A percentile compares a stretch with the other conserved stretches of the same genome.
Conservation (phyloP, 2,113 vertebrate species). For the Actinemys pallida region DNA sequence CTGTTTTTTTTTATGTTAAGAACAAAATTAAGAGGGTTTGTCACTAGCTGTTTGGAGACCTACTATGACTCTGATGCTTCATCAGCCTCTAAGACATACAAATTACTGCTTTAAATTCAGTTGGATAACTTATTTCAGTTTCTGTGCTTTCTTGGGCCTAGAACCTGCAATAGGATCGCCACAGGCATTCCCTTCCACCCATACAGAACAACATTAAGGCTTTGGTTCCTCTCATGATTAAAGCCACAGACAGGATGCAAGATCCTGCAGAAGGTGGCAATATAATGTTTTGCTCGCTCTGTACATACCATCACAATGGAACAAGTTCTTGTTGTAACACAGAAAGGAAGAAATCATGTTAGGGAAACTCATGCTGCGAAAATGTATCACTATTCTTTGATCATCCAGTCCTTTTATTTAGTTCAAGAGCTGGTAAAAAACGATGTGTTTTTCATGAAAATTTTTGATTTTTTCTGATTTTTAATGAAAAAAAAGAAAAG, state of each 20-base stretch:
- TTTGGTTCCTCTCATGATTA: background rate
- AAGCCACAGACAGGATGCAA: background rate
- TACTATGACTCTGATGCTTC: background rate
- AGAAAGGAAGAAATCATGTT: background rate
- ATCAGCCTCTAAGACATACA: background rate
- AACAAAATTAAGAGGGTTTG: background rate
- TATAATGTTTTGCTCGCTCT: background rate
- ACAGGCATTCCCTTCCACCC: background rate
- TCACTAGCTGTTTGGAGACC: fast-evolving
- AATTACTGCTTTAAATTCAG: background rate
- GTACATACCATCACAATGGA: background rate
- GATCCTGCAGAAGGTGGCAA: background rate
- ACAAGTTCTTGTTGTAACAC: background rate
- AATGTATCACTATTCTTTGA: background rate
- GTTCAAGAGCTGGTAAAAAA: background rate
- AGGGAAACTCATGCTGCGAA: background rate
- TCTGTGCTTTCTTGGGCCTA: background rate
- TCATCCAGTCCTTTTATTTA: background rate
- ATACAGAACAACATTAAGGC: background rate
- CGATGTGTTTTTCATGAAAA: too few species aligned
- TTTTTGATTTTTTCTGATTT: too few species aligned
- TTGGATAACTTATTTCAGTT: background rate
- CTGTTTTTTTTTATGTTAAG: background rate
- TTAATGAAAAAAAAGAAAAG: too few species aligned
- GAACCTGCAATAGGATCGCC: background rate